Evolutionary conservation across 2,113 vertebrate species (phyloP), one percentile per base, ranked within the genome.

Genomic region (Paratilapia polleni): DNA sequence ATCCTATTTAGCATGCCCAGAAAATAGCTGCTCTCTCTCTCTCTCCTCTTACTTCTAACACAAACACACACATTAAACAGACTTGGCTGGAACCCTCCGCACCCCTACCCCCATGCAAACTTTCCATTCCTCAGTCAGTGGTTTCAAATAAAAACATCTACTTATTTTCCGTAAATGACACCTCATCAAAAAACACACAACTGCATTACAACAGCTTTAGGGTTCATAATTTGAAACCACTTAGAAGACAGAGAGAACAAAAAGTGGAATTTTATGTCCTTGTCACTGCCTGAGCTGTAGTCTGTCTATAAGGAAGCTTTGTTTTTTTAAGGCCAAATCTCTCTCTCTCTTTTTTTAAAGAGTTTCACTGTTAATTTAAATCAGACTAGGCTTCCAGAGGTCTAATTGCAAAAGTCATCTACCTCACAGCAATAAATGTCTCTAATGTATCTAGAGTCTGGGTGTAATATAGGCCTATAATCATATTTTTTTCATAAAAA

Each of bases 141-240:
- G 76, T 58, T 82, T 90, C 58, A 92, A 89, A 92, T 90, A 90
- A 92, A 47, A 63, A 70, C 75, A 87, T 87, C 79, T 61, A 87
- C 41, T 90, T 92, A 86, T 87, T 86, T 88, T 88, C 83, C 52
- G 82, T 52, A 22, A 0, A 1, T 1, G 15, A 63, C 85, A 79
- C 63, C 66, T 57, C 56, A 80, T 83, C 61, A 75, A 61, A 82
- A 78, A 64, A 54, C 62, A 81, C 54, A 15, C 47, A 59, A 77
- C 38, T 64, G 83, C 63, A 56, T 13, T 26, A 78, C 64, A 52
- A 58, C 59, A 81, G 66, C 73, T 49, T 7, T 43, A 24, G 52
- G 49, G 36, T 70, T 75, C 22, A 88, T 79, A 20, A 78, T 78
- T 58, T 58, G 4, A 83, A 84, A 81, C 43, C 4, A 52, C 66